Evolutionary conservation across 2,113 vertebrate genomes (phyloP).

Genomic region (Noctilio leporinus): DNA sequence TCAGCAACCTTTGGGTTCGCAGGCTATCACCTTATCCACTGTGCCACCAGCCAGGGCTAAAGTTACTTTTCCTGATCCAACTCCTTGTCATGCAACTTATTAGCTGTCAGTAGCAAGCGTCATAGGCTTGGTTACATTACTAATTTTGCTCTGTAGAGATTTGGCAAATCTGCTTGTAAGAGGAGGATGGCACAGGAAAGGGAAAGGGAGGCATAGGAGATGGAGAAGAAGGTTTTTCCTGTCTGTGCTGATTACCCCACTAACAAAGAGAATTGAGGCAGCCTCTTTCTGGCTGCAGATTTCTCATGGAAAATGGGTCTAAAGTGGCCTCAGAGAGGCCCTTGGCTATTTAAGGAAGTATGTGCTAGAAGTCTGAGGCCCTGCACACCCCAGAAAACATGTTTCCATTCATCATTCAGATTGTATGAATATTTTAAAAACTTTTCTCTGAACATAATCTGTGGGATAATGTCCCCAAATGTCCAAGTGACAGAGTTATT

Average conservation of each 20-base stretch:
- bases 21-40: no score
- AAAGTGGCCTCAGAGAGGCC: not conserved
- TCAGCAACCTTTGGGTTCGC: no score
- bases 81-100: not conserved
- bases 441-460: not conserved
- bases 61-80: not conserved
- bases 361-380: not conserved
- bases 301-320: not conserved
- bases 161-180: not conserved
- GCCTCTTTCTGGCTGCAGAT: not conserved
- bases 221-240: not conserved
- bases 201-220: not conserved
- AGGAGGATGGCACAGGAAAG: rapidly evolving
- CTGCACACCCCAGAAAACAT: not conserved
- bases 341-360: not conserved
- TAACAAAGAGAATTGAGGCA: not conserved
- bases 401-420: not conserved
- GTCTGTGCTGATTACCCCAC: not conserved
- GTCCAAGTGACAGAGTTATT: not conserved
- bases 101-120: not conserved
- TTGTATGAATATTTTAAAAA: not conserved
- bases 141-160: not conserved
- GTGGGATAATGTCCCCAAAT: not conserved
- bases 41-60: no score
- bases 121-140: not conserved